Conservation (phyloP, 2,113 vertebrate species). For the Eurystomus gularis region DNA sequence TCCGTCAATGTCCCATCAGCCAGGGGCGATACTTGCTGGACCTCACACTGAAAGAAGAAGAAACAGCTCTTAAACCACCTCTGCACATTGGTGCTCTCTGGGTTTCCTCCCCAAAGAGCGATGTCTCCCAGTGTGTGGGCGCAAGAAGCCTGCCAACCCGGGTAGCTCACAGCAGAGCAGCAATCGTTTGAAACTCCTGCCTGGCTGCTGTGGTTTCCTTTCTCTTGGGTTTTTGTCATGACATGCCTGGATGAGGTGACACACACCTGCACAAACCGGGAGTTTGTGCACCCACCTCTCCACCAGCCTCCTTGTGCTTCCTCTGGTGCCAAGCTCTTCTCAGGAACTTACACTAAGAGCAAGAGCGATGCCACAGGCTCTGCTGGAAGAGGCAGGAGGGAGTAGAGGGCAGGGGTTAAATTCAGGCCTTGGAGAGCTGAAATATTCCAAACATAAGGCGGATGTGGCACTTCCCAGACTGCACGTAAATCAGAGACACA, state of each 20-base stretch:
- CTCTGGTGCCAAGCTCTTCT: neutral
- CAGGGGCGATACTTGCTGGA: neutral
- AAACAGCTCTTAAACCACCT: neutral
- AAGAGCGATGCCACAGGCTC: neutral
- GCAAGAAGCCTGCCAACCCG: fast-evolving
- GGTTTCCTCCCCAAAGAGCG: neutral
- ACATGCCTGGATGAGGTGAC: neutral
- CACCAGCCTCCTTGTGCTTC: neutral
- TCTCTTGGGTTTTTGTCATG: fast-evolving
- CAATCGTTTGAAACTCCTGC: neutral
- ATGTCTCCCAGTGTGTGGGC: neutral
- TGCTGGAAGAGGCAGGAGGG: neutral
- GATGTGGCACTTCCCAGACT: slow-evolving; percentile 65
- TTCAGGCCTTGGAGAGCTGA: slow-evolving; percentile 8
- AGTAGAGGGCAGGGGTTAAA: slow-evolving; percentile 59
- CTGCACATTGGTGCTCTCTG: neutral
- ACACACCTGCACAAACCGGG: neutral
- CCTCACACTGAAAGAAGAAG: neutral
- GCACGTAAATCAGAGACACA: slow-evolving; percentile 54
- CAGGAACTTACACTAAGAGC: fast-evolving
- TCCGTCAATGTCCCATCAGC: neutral
- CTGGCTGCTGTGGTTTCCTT: neutral
- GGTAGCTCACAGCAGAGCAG: neutral
- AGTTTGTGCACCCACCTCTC: neutral
- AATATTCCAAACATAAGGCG: slow-evolving; percentile 49